Percentiles rank a stretch among this genome's conserved stretches.
Conservation (phyloP, 2,797 vertebrate genomes). For the Myotis pilosus region DNA sequence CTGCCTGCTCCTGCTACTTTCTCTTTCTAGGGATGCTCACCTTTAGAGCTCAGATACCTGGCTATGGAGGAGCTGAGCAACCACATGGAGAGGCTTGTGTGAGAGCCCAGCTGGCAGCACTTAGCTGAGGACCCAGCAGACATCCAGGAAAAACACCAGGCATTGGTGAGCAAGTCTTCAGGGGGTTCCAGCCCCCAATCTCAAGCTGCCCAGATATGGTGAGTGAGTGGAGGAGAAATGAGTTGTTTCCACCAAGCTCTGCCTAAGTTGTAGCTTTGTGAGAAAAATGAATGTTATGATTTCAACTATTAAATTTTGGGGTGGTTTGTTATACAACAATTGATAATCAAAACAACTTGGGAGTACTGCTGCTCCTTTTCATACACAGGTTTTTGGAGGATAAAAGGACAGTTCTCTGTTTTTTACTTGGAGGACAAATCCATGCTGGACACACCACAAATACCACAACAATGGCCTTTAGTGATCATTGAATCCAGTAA, state of each 20-base stretch:
- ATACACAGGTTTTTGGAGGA: neutral
- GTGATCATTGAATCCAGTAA: neutral
- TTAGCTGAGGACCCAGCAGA: neutral
- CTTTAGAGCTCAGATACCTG: neutral
- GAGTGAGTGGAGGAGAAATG: neutral
- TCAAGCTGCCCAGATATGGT: neutral
- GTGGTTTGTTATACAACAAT: neutral
- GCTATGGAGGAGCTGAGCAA: neutral
- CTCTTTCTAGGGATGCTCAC: neutral
- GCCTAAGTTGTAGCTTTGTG: neutral
- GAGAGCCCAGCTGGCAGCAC: neutral
- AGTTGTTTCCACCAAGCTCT: neutral
- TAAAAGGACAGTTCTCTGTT: neutral
- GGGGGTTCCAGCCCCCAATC: neutral
- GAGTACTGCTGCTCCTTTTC: neutral
- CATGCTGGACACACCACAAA: neutral
- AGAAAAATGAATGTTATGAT: neutral
- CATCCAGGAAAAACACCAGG: neutral
- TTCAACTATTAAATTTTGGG: neutral
- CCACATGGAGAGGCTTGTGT: neutral
- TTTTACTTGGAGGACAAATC: neutral
- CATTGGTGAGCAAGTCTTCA: neutral
- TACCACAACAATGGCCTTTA: neutral
- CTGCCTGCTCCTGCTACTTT: neutral
- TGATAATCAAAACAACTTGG: accelerated